Conservation (phyloP, 2,888 invertebrate species). For the Stenotaenia linearis region DNA sequence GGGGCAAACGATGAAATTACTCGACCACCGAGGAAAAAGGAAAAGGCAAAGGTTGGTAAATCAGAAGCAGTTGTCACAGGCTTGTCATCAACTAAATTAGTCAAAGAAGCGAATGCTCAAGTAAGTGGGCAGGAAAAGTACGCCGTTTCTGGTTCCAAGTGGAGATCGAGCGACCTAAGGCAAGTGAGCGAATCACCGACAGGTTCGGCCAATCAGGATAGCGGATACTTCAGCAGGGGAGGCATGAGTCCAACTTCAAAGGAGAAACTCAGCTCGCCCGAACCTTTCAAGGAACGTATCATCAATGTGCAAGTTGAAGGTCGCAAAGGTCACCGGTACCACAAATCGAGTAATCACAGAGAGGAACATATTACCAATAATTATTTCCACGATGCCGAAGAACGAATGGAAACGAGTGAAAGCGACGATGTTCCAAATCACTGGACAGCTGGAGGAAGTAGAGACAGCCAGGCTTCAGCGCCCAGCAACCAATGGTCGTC, state of each 20-base stretch:
- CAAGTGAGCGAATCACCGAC: conserved; percentile 14
- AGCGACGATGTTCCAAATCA: conserved; percentile 32
- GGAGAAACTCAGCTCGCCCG: not conserved
- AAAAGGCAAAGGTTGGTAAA: not conserved
- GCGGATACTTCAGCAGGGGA: conserved; percentile 6
- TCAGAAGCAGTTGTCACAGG: not conserved
- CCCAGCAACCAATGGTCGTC: conserved; percentile 33
- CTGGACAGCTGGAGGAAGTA: conserved; percentile 29
- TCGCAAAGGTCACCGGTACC: not conserved
- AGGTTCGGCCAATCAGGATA: conserved; percentile 28
- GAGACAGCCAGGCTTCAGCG: conserved; percentile 33
- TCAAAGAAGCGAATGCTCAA: conserved; percentile 35
- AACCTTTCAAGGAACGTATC: conserved; percentile 19
- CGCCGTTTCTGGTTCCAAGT: not conserved
- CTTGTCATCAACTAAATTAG: conserved; percentile 34
- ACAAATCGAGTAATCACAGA: not conserved
- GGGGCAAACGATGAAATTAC: too few species aligned
- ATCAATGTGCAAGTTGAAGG: conserved; percentile 27
- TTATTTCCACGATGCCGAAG: conserved; percentile 32
- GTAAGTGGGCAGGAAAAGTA: conserved; percentile 30
- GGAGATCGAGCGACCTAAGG: not conserved
- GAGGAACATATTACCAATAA: conserved; percentile 6
- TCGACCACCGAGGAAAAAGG: too few species aligned
- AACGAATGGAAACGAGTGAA: conserved; percentile 36
- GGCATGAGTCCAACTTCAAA: conserved; percentile 17